Conservation (phyloP, 2,888 invertebrate species). For the Melinopterus prodromus region DNA sequence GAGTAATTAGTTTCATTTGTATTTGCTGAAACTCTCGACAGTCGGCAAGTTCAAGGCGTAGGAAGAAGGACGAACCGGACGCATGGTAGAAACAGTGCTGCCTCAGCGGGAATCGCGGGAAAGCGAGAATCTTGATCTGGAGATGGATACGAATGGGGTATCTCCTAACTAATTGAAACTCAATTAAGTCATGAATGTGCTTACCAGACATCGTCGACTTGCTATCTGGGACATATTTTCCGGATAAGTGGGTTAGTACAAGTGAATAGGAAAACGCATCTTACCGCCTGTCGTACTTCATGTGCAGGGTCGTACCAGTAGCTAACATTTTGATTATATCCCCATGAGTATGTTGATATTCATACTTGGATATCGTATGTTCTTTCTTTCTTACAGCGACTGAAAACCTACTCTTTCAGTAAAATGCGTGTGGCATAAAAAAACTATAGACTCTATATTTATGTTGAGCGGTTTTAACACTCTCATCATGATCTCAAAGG, state of each 20-base stretch:
- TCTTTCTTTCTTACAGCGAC: too few relatives aligned
- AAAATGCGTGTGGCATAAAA: too few relatives aligned
- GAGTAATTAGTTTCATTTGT: constrained; percentile 37
- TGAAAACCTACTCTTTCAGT: too few relatives aligned
- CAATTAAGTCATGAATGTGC: constrained; percentile 37
- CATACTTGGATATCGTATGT: too few relatives aligned
- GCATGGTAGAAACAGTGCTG: constrained; percentile 16
- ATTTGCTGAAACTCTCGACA: constrained; percentile 31
- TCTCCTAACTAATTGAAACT: constrained; percentile 36
- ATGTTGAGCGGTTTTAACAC: too few relatives aligned
- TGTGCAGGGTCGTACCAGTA: not conserved
- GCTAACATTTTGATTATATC: not conserved
- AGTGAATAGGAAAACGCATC: not conserved
- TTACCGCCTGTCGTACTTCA: not conserved
- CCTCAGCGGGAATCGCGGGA: constrained; percentile 30
- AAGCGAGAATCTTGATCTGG: constrained; percentile 17
- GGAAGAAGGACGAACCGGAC: constrained; percentile 27
- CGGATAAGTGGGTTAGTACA: constrained; percentile 52
- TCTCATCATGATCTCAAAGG: too few relatives aligned
- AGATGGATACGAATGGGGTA: constrained; percentile 33
- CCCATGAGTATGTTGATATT: too few relatives aligned
- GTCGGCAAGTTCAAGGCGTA: constrained; percentile 16
- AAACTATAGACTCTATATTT: too few relatives aligned
- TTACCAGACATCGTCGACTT: not conserved
- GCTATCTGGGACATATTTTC: constrained; percentile 47